phyloP scores from a whole-genome alignment of 2,797 vertebrate species.

The Ctenochaetus hawaiiensis region DNA sequence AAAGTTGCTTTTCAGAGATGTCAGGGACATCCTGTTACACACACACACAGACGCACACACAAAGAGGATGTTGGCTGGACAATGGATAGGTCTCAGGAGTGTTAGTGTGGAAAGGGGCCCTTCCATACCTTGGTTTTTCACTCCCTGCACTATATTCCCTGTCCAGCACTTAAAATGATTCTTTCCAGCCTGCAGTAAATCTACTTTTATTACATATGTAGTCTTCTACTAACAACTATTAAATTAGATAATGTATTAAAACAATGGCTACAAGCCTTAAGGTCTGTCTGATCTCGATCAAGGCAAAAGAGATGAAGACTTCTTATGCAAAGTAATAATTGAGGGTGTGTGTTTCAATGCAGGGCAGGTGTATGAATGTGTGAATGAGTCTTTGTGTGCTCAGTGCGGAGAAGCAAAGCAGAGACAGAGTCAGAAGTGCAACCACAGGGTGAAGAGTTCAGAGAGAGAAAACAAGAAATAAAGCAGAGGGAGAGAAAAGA shows the following conservation, averaged over 20 bases:
- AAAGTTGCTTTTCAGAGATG: slow-evolving; percentile 78
- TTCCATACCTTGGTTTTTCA: slow-evolving; percentile 68
- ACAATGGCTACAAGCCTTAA: slow-evolving; percentile 1
- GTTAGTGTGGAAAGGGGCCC: slow-evolving; percentile 73
- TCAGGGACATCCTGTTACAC: slow-evolving; percentile 77
- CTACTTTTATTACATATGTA: slow-evolving; percentile 23
- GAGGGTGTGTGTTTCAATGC: slow-evolving; percentile 49
- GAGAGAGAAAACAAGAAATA: slow-evolving; percentile 20
- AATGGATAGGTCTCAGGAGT: slow-evolving; percentile 79
- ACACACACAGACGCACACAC: slow-evolving; percentile 54
- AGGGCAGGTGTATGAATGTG: slow-evolving; percentile 68
- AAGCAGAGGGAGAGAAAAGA: background rate
- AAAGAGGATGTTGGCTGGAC: slow-evolving; percentile 79
- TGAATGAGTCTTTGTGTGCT: slow-evolving; percentile 75
- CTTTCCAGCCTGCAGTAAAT: slow-evolving; percentile 20
- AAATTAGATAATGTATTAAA: slow-evolving; percentile 14
- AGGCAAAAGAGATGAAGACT: slow-evolving; percentile 11
- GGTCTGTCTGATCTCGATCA: slow-evolving; percentile 18
- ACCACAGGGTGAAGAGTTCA: slow-evolving; percentile 68
- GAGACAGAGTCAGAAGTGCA: slow-evolving; percentile 68
- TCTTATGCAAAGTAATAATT: slow-evolving; percentile 39
- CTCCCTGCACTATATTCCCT: slow-evolving; percentile 54
- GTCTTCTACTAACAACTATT: slow-evolving; percentile 4
- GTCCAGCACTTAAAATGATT: slow-evolving; percentile 33
- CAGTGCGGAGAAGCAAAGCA: slow-evolving; percentile 52